These are phyloP conservation scores for Dicyrtomina minuta DNA, from an alignment of 2,888 invertebrate species.

Conservation along the genomic window DNA sequence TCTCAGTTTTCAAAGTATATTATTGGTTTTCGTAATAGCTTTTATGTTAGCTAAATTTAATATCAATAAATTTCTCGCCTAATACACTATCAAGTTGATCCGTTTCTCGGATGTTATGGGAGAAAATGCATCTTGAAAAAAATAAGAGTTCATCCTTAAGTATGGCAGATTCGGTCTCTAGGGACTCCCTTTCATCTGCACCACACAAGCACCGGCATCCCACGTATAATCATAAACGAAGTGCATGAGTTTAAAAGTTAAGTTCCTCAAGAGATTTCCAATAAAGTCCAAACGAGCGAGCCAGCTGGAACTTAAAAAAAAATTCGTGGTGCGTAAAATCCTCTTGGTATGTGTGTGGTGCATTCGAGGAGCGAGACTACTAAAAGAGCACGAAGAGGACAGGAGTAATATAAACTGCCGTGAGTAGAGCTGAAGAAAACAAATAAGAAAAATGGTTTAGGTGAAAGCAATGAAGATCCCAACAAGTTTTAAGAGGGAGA, in stretches of 20 bases:
- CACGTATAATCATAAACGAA: conserved; percentile 18
- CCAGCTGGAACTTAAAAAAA: conserved; percentile 5
- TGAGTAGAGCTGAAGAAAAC: too few relatives aligned
- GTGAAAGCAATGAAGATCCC: too few relatives aligned
- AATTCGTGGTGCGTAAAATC: background rate
- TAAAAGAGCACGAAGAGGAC: background rate
- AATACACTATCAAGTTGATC: background rate
- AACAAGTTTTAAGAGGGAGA: too few relatives aligned
- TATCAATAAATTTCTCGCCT: conserved; percentile 6
- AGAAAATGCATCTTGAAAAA: conserved; percentile 3
- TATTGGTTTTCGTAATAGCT: too few relatives aligned
- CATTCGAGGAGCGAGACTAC: too few relatives aligned
- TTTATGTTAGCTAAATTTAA: background rate
- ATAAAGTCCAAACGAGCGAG: conserved; percentile 18
- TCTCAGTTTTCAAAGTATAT: too few relatives aligned
- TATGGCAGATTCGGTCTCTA: conserved; percentile 13
- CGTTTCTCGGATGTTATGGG: background rate
- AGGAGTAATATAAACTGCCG: background rate
- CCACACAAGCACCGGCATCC: conserved; percentile 2
- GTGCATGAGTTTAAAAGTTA: conserved; percentile 25
- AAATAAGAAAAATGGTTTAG: too few relatives aligned
- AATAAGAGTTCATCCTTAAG: conserved; percentile 5
- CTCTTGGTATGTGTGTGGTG: too few relatives aligned
- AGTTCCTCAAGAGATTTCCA: conserved; percentile 16
- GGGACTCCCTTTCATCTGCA: background rate